Percentiles rank a stretch among this genome's conserved stretches.
Evolutionary conservation across 2,888 invertebrate genomes (phyloP).

Genomic region (Antitype chi): DNA sequence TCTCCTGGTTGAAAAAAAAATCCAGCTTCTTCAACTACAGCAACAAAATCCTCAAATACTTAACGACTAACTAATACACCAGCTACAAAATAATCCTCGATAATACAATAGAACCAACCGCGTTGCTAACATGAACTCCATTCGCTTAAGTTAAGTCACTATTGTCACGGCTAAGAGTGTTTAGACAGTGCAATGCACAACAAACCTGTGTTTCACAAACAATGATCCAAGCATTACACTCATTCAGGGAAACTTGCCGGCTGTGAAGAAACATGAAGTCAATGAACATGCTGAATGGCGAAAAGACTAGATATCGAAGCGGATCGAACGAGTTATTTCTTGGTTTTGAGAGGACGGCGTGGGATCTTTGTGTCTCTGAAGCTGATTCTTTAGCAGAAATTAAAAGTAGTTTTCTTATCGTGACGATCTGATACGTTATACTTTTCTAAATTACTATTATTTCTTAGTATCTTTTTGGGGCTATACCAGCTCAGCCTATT

Average conservation of each 20-base stretch:
- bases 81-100: conserved; percentile 23
- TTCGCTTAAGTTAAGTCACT: conserved; percentile 64
- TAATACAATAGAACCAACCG: conserved; percentile 42
- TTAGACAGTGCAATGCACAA: conserved; percentile 78
- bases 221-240: conserved; percentile 73
- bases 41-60: conserved; percentile 13
- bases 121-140: conserved; percentile 57
- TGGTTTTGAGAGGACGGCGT: conserved; percentile 7
- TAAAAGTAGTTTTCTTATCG: background rate
- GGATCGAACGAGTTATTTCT: conserved; percentile 30
- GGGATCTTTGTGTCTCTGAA: background rate
- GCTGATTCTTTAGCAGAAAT: conserved; percentile 12
- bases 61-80: background rate
- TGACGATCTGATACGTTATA: background rate
- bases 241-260: conserved; percentile 76
- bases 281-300: conserved; percentile 57
- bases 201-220: conserved; percentile 84
- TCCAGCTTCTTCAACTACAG: background rate
- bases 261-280: conserved; percentile 64
- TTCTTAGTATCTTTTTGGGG: background rate
- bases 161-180: conserved; percentile 73
- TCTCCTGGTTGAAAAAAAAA: background rate
- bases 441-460: no score
- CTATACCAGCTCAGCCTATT: background rate
- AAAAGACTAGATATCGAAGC: conserved; percentile 49